Evolutionary conservation across 2,888 invertebrate genomes (phyloP).

Genomic region (Sinhomidia bicolor): DNA sequence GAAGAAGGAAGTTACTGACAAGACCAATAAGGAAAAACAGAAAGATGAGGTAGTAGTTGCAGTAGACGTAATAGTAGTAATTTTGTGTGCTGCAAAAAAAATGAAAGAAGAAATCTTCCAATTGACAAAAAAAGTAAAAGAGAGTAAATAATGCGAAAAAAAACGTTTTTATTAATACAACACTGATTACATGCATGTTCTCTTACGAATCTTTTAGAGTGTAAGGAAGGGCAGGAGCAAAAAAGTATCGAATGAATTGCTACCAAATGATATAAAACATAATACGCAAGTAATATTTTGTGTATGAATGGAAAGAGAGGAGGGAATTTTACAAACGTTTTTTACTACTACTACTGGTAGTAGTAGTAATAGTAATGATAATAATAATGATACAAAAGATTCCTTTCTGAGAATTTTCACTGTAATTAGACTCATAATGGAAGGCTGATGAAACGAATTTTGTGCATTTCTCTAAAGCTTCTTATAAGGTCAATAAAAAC

Average conservation of each 20-base stretch:
- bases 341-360: too few species aligned
- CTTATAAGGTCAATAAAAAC: constrained; percentile 32
- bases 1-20: constrained; percentile 39
- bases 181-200: too few species aligned
- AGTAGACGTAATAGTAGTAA: neutral
- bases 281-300: too few species aligned
- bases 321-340: too few species aligned
- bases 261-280: too few species aligned
- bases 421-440: neutral
- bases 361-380: too few species aligned
- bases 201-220: too few species aligned
- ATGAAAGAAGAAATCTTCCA: neutral
- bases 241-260: too few species aligned
- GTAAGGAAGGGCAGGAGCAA: too few species aligned
- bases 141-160: too few species aligned
- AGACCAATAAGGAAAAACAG: constrained; percentile 21
- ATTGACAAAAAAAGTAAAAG: constrained; percentile 2
- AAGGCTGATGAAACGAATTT: constrained; percentile 3
- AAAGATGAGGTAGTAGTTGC: neutral
- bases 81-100: neutral
- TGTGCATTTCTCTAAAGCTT: constrained; percentile 27
- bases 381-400: neutral
- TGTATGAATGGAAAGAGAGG: neutral
- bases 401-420: neutral
- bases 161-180: too few species aligned